A percentile compares a stretch with the other conserved stretches of the same genome.
These are phyloP conservation scores for Drosophila albomicans DNA, from an alignment of 1,140 invertebrate genomes.

Conservation along the genomic window DNA sequence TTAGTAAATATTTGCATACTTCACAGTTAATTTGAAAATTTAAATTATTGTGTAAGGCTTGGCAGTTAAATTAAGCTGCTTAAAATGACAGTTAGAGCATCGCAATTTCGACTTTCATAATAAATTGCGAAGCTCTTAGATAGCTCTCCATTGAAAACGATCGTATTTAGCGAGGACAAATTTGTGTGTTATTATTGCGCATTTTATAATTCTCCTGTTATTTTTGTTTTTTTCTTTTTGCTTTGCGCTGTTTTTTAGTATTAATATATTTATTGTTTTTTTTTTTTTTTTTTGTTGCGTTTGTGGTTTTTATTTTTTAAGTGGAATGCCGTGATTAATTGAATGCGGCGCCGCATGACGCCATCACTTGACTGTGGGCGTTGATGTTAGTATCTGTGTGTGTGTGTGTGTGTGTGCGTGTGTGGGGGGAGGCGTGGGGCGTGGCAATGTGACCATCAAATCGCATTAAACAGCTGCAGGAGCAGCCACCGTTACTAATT, in stretches of 20 bases:
- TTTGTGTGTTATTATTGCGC: slow-evolving; percentile 17
- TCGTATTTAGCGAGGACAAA: slow-evolving; percentile 43
- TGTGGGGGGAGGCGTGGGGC: slow-evolving; percentile 8
- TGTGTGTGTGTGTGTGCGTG: neutral
- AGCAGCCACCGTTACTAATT: slow-evolving; percentile 42
- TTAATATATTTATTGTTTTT: neutral
- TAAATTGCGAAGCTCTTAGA: neutral
- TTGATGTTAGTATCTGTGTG: neutral
- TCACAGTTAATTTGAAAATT: too few relatives aligned
- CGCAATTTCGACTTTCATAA: neutral
- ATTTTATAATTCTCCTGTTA: slow-evolving; percentile 1
- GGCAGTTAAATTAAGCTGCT: too few relatives aligned
- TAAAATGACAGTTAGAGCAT: slow-evolving; percentile 1
- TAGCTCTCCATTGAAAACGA: slow-evolving; percentile 45
- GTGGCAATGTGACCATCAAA: slow-evolving; percentile 29
- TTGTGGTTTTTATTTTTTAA: slow-evolving; percentile 26
- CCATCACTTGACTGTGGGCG: neutral
- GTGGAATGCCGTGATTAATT: slow-evolving; percentile 58
- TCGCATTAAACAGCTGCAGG: slow-evolving; percentile 42
- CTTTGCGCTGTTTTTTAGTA: slow-evolving; percentile 1
- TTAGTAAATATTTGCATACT: too few relatives aligned
- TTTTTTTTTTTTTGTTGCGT: slow-evolving; percentile 1
- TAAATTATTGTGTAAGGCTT: too few relatives aligned
- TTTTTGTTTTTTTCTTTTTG: slow-evolving; percentile 5
- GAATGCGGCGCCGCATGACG: slow-evolving; percentile 32